phyloP scores from a whole-genome alignment of 2,888 invertebrate genomes.

The Smittia sp. region DNA sequence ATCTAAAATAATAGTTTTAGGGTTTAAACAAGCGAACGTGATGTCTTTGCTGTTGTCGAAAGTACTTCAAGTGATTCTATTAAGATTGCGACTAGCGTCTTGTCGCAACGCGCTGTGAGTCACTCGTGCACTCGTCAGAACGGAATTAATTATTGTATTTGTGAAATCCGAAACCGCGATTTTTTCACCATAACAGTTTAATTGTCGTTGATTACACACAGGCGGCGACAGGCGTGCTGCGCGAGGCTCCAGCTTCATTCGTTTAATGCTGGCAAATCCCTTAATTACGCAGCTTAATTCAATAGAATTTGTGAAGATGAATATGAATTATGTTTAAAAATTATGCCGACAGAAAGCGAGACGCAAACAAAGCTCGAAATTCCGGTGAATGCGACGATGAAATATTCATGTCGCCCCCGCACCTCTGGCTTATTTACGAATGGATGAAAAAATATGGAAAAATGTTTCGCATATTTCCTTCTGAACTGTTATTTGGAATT shows the following conservation, averaged over 20 bases:
- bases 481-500: not conserved
- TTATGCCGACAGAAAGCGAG: not conserved
- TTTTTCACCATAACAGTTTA: not conserved
- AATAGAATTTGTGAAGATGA: not conserved
- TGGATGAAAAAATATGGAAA: not conserved
- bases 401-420: slow-evolving; percentile 22
- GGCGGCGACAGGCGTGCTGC: not conserved
- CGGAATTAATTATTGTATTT: slow-evolving; percentile 5
- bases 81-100: too few relatives aligned
- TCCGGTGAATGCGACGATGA: slow-evolving; percentile 9
- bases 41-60: slow-evolving; percentile 1
- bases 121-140: not conserved
- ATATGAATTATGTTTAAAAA: slow-evolving; percentile 12
- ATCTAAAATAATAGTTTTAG: slow-evolving; percentile 7
- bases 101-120: slow-evolving; percentile 13
- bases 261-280: not conserved
- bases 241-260: not conserved
- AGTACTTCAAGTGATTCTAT: not conserved
- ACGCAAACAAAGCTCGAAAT: not conserved
- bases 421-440: not conserved
- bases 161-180: slow-evolving; percentile 6
- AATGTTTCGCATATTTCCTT: not conserved
- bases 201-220: not conserved
- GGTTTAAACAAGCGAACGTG: not conserved
- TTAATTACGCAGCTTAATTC: not conserved